phyloP scores from a whole-genome alignment of 2,888 invertebrate species.

The Harpalus rubripes region DNA sequence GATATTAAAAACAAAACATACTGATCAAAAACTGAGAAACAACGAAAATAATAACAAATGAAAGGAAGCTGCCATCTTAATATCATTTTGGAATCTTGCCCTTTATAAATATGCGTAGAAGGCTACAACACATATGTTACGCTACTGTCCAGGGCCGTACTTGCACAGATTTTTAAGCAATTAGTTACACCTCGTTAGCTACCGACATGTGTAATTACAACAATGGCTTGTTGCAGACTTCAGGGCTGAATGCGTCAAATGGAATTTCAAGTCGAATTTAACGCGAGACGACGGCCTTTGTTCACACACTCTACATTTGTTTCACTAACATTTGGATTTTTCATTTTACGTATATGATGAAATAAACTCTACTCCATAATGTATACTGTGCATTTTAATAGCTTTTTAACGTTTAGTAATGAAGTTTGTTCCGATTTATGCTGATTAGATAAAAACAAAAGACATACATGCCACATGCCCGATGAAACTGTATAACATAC shows the following conservation, averaged over 20 bases:
- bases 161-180: constrained; percentile 43
- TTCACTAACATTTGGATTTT: constrained; percentile 24
- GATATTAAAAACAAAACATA: too few relatives aligned
- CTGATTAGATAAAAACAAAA: constrained; percentile 26
- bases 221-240: constrained; percentile 14
- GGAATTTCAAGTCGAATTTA: constrained; percentile 32
- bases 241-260: constrained; percentile 17
- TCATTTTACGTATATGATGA: not conserved
- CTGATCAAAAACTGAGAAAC: too few relatives aligned
- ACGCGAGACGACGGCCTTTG: constrained; percentile 9
- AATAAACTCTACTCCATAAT: not conserved
- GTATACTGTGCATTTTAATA: constrained; percentile 1
- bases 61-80: too few relatives aligned
- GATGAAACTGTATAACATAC: constrained; percentile 14
- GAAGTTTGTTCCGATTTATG: constrained; percentile 4
- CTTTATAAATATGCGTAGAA: too few relatives aligned
- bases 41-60: too few relatives aligned
- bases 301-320: not conserved
- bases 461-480: not conserved
- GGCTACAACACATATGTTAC: not conserved
- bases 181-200: constrained; percentile 45
- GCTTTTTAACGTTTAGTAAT: constrained; percentile 8
- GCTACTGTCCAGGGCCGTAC: not conserved
- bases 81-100: too few relatives aligned
- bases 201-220: constrained; percentile 47